Evolutionary conservation across 2,113 vertebrate species (phyloP).

Genomic region (Phrynosoma platyrhinos): DNA sequence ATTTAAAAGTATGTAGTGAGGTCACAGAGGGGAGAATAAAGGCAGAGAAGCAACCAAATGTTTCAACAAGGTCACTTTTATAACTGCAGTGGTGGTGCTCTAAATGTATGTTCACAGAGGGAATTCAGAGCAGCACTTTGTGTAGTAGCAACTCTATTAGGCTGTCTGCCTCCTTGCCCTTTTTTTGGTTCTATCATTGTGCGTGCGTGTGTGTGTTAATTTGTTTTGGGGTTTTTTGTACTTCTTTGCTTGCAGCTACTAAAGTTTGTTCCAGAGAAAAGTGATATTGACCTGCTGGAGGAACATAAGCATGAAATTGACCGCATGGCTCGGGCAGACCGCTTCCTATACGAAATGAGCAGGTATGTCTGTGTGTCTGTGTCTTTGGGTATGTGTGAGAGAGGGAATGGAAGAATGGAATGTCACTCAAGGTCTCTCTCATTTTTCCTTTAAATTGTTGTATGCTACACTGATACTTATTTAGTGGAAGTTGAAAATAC

Average conservation of each 20-base stretch:
- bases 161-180: neutral
- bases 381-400: neutral
- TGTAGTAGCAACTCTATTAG: neutral
- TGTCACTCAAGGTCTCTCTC: neutral
- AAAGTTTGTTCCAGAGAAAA: constrained; percentile 97
- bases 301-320: constrained; percentile 98
- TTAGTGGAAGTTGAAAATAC: neutral
- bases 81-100: constrained; percentile 62
- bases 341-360: constrained; percentile 99
- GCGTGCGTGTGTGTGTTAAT: neutral
- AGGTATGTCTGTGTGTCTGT: constrained; percentile 76
- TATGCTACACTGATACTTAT: too few relatives aligned
- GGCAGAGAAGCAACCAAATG: constrained; percentile 40
- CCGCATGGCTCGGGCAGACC: constrained; percentile 96
- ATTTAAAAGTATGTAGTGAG: constrained; percentile 43
- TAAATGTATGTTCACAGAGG: neutral
- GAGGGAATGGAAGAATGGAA: neutral
- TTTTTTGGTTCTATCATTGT: constrained; percentile 20
- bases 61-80: constrained; percentile 59
- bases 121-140: constrained; percentile 37
- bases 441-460: too few relatives aligned
- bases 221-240: constrained; percentile 14
- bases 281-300: constrained; percentile 93
- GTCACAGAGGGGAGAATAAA: constrained; percentile 53
- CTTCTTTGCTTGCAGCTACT: constrained; percentile 82